phyloP scores from a whole-genome alignment of 2,113 vertebrate genomes.

The Serilophus lunatus region DNA sequence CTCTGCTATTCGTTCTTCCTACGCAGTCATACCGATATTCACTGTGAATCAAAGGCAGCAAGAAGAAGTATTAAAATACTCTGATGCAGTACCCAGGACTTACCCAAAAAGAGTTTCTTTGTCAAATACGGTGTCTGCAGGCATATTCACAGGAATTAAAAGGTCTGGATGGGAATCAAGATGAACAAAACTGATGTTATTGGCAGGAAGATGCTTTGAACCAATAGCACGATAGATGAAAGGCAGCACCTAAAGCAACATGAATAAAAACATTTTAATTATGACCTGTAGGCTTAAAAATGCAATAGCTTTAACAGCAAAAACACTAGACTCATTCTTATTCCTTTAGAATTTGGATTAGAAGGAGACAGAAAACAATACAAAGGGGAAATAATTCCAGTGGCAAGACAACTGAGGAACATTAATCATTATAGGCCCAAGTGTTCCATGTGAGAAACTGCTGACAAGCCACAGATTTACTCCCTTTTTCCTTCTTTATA shows the following conservation, averaged over 20 bases:
- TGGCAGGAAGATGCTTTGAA: slow-evolving; percentile 87
- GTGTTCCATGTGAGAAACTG: neutral
- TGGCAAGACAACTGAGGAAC: neutral
- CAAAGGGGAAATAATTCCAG: neutral
- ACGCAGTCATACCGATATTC: neutral
- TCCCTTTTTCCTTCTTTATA: neutral
- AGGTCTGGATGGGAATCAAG: slow-evolving; percentile 97
- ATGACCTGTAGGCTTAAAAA: neutral
- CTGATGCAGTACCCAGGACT: neutral
- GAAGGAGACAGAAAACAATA: neutral
- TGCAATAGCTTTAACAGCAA: neutral
- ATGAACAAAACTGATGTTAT: slow-evolving; percentile 87
- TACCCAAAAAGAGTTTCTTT: slow-evolving; percentile 92
- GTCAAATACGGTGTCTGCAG: slow-evolving; percentile 90
- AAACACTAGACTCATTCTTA: neutral
- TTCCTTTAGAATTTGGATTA: neutral
- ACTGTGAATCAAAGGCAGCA: neutral
- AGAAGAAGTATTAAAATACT: neutral
- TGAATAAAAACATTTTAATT: neutral
- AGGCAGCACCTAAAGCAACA: slow-evolving; percentile 80
- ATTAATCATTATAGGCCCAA: neutral
- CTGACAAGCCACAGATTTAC: neutral
- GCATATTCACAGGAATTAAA: slow-evolving; percentile 96
- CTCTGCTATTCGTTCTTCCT: neutral
- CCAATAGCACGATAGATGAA: slow-evolving; percentile 94